Evolutionary conservation across 2,797 vertebrate species (phyloP).

Genomic region (Melanotaenia pygmaea): DNA sequence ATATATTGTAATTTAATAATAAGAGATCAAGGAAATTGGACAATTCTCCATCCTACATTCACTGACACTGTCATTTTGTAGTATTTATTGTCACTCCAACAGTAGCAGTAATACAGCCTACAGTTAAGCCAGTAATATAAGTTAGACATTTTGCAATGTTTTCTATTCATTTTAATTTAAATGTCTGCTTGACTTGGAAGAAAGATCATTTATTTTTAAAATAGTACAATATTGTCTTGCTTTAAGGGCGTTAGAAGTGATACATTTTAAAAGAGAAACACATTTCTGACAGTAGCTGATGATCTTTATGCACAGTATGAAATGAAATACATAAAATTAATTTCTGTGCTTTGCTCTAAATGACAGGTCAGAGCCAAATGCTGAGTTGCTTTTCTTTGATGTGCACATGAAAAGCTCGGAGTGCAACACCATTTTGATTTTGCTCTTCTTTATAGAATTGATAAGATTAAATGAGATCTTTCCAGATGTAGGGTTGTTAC

Average conservation of each 20-base stretch:
- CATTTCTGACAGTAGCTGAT: constrained; percentile 6
- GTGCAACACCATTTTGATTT: constrained; percentile 54
- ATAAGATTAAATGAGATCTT: constrained; percentile 67
- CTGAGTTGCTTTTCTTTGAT: constrained; percentile 59
- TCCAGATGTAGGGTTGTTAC: constrained; percentile 74
- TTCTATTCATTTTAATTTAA: constrained; percentile 3
- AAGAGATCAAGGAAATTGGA: not conserved
- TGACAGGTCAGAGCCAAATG: constrained; percentile 58
- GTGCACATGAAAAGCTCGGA: constrained; percentile 65
- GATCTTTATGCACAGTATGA: constrained; percentile 13
- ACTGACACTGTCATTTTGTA: constrained; percentile 10
- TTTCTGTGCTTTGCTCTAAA: constrained; percentile 34
- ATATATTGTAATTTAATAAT: not conserved
- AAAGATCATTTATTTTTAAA: not conserved
- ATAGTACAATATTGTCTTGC: not conserved
- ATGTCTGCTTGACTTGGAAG: constrained; percentile 15
- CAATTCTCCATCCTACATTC: not conserved
- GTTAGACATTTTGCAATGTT: constrained; percentile 21
- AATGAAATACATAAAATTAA: constrained; percentile 15
- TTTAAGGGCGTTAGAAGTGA: constrained; percentile 6
- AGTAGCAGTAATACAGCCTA: not conserved
- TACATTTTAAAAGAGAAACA: constrained; percentile 20
- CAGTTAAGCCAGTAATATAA: constrained; percentile 19
- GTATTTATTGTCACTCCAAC: constrained; percentile 1
- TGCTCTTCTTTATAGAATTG: constrained; percentile 51